Evolutionary conservation across 2,113 vertebrate genomes (phyloP).

Genomic region (Rattus norvegicus): DNA sequence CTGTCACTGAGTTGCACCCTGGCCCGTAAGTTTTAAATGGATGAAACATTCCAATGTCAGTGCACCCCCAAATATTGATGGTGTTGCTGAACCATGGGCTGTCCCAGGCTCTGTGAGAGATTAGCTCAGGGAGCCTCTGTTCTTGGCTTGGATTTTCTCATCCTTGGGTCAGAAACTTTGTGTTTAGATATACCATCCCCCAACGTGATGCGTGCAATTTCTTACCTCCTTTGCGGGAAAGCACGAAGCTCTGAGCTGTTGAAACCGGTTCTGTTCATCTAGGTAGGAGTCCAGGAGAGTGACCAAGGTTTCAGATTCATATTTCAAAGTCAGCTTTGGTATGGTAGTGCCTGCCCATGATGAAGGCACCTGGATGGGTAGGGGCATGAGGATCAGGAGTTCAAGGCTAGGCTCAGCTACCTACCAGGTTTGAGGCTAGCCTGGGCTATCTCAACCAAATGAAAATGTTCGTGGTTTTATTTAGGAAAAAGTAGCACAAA

Average conservation of each 20-base stretch:
- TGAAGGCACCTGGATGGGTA: neutral
- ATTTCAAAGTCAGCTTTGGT: neutral
- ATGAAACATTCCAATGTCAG: neutral
- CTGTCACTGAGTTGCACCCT: neutral
- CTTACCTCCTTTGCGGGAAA: neutral
- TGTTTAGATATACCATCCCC: neutral
- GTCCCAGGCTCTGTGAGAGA: neutral
- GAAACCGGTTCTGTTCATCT: neutral
- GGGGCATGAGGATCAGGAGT: neutral
- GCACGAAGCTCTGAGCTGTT: neutral
- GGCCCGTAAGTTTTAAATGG: neutral
- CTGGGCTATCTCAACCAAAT: neutral
- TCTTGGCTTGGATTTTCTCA: neutral
- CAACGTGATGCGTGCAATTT: neutral
- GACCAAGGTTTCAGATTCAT: neutral
- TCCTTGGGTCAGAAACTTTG: neutral
- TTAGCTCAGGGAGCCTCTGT: neutral
- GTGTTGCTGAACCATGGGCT: neutral
- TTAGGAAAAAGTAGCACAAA: neutral
- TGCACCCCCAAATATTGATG: neutral
- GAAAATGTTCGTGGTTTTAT: neutral
- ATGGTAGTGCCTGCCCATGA: neutral
- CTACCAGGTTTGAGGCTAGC: too few species aligned
- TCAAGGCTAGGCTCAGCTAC: neutral
- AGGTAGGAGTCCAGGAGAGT: neutral